These are phyloP conservation scores for Dorcus parallelipipedus DNA, from an alignment of 2,888 invertebrate genomes.

Conservation along the genomic window DNA sequence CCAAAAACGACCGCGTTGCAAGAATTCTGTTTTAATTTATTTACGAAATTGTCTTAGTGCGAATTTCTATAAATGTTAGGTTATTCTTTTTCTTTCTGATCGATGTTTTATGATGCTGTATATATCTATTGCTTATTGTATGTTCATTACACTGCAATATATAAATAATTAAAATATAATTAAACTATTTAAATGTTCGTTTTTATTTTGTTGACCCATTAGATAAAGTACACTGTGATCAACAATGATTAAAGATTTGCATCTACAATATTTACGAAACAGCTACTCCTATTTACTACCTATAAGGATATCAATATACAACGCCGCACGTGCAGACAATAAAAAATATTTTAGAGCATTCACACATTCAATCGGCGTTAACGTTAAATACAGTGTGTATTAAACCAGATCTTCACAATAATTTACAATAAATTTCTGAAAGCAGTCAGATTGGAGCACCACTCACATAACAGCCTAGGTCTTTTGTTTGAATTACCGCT, in stretches of 20 bases:
- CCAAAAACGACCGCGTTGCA: no score
- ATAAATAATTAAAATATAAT: slow-evolving; percentile 33
- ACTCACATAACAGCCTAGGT: neutral
- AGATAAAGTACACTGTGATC: neutral
- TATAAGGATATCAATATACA: neutral
- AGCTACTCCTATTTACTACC: no score
- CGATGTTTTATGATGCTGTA: slow-evolving; percentile 36
- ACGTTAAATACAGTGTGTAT: neutral
- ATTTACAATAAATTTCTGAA: neutral
- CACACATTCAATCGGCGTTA: no score
- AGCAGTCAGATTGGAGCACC: neutral
- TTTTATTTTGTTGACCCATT: slow-evolving; percentile 2
- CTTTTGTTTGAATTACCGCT: neutral
- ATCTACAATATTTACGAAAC: no score
- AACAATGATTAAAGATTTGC: no score
- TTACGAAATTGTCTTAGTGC: slow-evolving; percentile 20
- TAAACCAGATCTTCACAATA: neutral
- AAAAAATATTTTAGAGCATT: no score
- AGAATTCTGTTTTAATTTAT: no score
- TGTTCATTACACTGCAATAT: slow-evolving; percentile 37
- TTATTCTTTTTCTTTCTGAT: slow-evolving; percentile 29
- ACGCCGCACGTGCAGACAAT: no score
- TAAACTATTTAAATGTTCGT: slow-evolving; percentile 22
- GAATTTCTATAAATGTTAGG: slow-evolving; percentile 1
- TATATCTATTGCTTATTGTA: slow-evolving; percentile 39